These are phyloP conservation scores for Echiichthys vipera DNA, from an alignment of 2,797 vertebrate species.

Conservation along the genomic window DNA sequence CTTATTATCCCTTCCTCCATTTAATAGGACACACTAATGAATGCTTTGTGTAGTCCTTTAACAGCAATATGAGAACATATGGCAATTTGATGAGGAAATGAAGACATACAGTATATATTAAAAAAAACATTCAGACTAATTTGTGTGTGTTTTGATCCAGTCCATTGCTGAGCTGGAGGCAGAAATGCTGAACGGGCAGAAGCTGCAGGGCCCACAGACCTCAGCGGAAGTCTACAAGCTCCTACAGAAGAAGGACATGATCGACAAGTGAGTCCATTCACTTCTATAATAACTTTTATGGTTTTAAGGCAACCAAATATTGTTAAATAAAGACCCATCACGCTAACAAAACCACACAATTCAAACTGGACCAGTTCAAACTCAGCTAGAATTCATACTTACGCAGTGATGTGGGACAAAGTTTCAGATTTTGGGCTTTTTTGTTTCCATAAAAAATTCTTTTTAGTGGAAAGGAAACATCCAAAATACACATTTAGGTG, in stretches of 20 bases:
- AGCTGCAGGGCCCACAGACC: constrained; percentile 92
- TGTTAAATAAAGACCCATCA: neutral
- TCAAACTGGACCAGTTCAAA: neutral
- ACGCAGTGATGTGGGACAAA: too few relatives aligned
- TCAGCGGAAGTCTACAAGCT: constrained; percentile 90
- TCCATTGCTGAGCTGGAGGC: constrained; percentile 88
- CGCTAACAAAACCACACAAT: neutral
- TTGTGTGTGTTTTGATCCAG: constrained; percentile 62
- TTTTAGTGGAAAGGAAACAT: too few relatives aligned
- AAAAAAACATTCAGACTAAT: neutral
- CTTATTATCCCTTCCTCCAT: too few relatives aligned
- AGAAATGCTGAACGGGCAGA: constrained; percentile 93
- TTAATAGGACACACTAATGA: neutral
- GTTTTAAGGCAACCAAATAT: neutral
- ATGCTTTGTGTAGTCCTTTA: too few relatives aligned
- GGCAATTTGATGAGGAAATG: too few relatives aligned
- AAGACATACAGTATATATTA: neutral
- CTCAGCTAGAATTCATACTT: neutral
- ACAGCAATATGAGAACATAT: neutral
- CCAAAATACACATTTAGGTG: too few relatives aligned
- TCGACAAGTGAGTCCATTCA: constrained; percentile 83
- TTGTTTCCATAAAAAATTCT: too few relatives aligned
- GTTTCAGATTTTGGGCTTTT: too few relatives aligned
- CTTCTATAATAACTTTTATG: neutral
- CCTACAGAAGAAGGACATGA: constrained; percentile 84